Percentiles rank a stretch among this genome's conserved stretches.
phyloP scores from a whole-genome alignment of 2,888 invertebrate species.

The Globia sparganii region DNA sequence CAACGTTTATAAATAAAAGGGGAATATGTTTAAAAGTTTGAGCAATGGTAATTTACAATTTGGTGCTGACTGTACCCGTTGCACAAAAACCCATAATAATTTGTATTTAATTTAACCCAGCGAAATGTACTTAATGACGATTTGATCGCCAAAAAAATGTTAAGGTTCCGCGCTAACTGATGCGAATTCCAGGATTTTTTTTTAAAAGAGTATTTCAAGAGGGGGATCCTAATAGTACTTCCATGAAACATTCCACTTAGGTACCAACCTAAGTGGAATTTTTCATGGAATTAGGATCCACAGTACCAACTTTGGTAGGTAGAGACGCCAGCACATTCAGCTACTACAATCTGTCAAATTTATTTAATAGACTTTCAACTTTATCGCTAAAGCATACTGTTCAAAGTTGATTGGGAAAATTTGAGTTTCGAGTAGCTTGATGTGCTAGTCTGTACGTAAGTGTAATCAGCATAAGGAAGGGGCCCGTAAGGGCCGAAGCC shows the following conservation, averaged over 20 bases:
- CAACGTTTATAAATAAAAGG: background rate
- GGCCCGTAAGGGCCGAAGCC: no score
- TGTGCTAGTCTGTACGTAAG: no score
- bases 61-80: background rate
- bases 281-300: no score
- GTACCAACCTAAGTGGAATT: no score
- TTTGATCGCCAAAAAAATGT: conserved; percentile 36
- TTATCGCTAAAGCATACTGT: no score
- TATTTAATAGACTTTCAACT: no score
- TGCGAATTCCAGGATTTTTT: conserved; percentile 5
- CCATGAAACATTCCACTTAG: background rate
- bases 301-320: no score
- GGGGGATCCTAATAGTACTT: background rate
- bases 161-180: conserved; percentile 28
- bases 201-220: background rate
- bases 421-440: no score
- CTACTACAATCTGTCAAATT: no score
- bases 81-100: conserved; percentile 40
- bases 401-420: no score
- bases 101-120: conserved; percentile 53
- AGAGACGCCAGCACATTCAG: no score
- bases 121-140: conserved; percentile 41
- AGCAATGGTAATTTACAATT: background rate
- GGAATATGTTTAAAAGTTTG: background rate
- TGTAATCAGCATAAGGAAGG: no score